Evolutionary conservation across 2,797 vertebrate species (phyloP), one percentile per base, ranked within the genome.

Genomic region (Molossus molossus): DNA sequence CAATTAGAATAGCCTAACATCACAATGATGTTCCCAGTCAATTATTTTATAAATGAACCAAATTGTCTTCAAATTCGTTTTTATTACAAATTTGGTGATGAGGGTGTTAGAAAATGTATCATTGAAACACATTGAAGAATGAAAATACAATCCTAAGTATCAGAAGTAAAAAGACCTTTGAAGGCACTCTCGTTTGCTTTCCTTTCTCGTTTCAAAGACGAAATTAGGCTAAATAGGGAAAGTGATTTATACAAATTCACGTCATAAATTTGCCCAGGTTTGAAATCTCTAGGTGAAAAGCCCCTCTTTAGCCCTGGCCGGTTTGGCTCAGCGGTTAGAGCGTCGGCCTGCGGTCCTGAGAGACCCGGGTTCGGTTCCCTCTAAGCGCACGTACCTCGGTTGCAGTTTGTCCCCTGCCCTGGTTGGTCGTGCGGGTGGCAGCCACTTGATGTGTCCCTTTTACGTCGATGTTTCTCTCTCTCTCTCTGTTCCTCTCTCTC

Each of bases 31-130:
- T 58, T 80, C 48, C 76, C 50, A 7, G 62, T 53, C n/a, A 95
- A 75, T 10, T 69, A 81, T 76, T 60, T 95, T 83, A 62, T 91
- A 90, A 86, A 72, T 25, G 70, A 88, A 53, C 14, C 20, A 60
- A 90, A 53, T 69, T 37, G n/a, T 6, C 9, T 62, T n/a, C 10
- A 69, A 82, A 75, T 94, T 92, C 70, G 8, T 81, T 45, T 67
- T 76, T 79, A 45, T 91, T 77, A 81, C 29, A 57, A 45, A 62
- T 82, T 72, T 9, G 7, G 48, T 40, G 60, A 82, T 37, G 23
- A 89, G 12, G 3, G 1, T n/a, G n/a, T 89, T 72, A 60, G 60
- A 65, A 88, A 85, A n/a, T 6, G 33, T 48, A 3, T 21, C 23
- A 81, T 37, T 84, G 67, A 75, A 93, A 57, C 23, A 27, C 10